Conservation (phyloP, 2,113 vertebrate genomes). For the Paramormyrops kingsleyae region DNA sequence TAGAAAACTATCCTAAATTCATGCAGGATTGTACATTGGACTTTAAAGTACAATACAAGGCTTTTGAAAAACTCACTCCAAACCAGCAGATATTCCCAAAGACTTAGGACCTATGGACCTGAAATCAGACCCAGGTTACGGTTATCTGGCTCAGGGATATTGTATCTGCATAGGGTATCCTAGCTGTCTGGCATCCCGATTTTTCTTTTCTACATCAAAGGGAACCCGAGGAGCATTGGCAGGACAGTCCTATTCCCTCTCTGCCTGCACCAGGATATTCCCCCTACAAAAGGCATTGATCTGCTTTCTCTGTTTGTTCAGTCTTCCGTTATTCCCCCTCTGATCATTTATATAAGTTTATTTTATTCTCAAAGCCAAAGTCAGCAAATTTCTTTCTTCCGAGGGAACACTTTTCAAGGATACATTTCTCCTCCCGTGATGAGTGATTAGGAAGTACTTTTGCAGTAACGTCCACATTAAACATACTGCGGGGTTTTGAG, state of each 20-base stretch:
- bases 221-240: background rate
- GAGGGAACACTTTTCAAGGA: background rate
- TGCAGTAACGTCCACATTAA: background rate
- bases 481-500: background rate
- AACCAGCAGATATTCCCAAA: background rate
- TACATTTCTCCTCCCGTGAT: background rate
- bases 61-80: background rate
- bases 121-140: background rate
- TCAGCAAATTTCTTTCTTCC: background rate
- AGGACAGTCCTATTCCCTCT: background rate
- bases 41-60: background rate
- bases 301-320: background rate
- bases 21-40: background rate
- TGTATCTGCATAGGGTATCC: background rate
- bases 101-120: background rate
- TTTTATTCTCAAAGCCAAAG: background rate
- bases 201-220: background rate
- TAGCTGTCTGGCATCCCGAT: background rate
- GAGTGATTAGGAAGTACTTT: background rate
- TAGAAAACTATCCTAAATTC: background rate
- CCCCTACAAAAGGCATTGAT: background rate
- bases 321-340: background rate
- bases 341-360: background rate
- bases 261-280: background rate
- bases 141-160: background rate